Evolutionary conservation across 2,888 invertebrate genomes (phyloP).

Genomic region (Caenorhabditis wallacei): DNA sequence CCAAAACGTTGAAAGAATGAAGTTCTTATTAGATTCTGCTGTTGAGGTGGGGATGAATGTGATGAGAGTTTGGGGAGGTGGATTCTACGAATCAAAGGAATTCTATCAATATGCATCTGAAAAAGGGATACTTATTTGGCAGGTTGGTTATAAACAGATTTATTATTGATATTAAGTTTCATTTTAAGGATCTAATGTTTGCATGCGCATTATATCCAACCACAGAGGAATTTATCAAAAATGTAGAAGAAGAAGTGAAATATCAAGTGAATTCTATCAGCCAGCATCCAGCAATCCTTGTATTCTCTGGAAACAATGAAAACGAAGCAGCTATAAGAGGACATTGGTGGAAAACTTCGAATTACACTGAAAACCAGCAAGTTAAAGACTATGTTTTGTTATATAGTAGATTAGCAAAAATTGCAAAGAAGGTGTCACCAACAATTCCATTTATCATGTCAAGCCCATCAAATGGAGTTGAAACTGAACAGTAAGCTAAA

Average conservation of each 20-base stretch:
- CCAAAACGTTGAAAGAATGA: conserved; percentile 58
- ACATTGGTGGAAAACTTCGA: conserved; percentile 66
- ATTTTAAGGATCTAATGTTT: conserved; percentile 91
- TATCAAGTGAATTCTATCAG: conserved; percentile 85
- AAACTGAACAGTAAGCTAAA: conserved; percentile 81
- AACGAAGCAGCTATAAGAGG: conserved; percentile 90
- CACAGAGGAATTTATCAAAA: conserved; percentile 88
- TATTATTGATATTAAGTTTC: too few relatives aligned
- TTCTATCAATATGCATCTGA: conserved; percentile 87
- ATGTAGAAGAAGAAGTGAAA: conserved; percentile 88
- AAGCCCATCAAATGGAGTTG: conserved; percentile 92
- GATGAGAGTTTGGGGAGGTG: conserved; percentile 98
- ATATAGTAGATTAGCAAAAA: conserved; percentile 85
- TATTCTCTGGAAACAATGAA: conserved; percentile 97
- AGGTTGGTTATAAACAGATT: conserved; percentile 84
- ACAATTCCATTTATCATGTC: conserved; percentile 87
- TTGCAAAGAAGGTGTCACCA: conserved; percentile 7
- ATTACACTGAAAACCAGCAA: conserved; percentile 67
- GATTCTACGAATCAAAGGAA: conserved; percentile 92
- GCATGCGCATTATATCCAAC: conserved; percentile 96
- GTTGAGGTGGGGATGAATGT: conserved; percentile 88
- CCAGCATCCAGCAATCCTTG: conserved; percentile 91
- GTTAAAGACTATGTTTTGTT: conserved; percentile 85
- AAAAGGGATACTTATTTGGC: conserved; percentile 95
- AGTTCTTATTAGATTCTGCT: conserved; percentile 73